Evolutionary conservation across 2,113 vertebrate genomes (phyloP).

Genomic region (Grallaria varia): DNA sequence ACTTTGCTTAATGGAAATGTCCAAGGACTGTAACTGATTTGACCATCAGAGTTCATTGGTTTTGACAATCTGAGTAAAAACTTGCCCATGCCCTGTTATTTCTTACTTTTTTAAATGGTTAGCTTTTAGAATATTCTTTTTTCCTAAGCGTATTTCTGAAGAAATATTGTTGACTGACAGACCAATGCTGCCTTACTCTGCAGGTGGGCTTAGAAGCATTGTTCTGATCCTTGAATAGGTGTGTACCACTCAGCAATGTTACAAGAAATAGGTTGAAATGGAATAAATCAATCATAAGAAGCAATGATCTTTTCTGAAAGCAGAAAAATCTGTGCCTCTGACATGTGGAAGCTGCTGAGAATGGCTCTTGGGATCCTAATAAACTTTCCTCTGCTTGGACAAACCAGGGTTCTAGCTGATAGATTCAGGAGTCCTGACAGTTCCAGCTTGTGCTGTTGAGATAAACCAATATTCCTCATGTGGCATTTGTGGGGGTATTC

Average conservation of each 20-base stretch:
- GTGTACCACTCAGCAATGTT: not conserved
- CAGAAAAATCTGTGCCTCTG: not conserved
- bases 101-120: not conserved
- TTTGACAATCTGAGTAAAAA: not conserved
- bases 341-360: not conserved
- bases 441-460: not conserved
- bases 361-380: not conserved
- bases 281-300: not conserved
- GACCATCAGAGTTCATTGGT: not conserved
- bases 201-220: not conserved
- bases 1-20: not conserved
- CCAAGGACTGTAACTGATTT: not conserved
- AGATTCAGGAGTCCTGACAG: not conserved
- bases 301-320: not conserved
- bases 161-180: not conserved
- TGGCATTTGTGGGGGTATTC: not conserved
- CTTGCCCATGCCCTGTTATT: not conserved
- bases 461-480: not conserved
- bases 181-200: not conserved
- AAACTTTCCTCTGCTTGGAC: not conserved
- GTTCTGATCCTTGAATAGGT: not conserved
- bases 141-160: not conserved
- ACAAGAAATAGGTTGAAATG: not conserved
- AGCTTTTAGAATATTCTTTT: not conserved
- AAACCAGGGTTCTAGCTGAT: not conserved